phyloP scores from a whole-genome alignment of 1,140 invertebrate genomes.

The Anadara kagoshimensis region DNA sequence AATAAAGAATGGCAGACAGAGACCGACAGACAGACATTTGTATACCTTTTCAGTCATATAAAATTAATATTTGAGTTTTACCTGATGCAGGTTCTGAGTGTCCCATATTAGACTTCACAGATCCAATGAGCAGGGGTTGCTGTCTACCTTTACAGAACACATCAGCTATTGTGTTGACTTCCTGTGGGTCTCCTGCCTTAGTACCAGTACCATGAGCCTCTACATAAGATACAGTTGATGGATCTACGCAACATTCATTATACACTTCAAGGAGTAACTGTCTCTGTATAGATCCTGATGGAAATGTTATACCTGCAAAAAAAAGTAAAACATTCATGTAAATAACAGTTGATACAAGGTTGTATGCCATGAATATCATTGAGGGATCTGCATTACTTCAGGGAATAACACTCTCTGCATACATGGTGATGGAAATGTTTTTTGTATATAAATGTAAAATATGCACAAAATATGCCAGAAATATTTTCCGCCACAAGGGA shows the following conservation, averaged over 20 bases:
- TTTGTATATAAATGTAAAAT: no score
- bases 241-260: conserved; percentile 86
- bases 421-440: no score
- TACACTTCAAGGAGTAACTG: conserved; percentile 90
- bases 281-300: conserved; percentile 90
- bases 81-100: conserved; percentile 97
- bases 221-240: conserved; percentile 87
- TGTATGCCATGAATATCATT: no score
- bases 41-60: no score
- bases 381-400: no score
- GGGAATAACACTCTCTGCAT: no score
- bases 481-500: no score
- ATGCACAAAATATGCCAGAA: no score
- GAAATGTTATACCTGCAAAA: conserved; percentile 86
- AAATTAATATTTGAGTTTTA: conserved; percentile 67
- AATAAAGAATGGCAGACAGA: no score
- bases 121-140: conserved; percentile 90
- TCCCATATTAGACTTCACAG: conserved; percentile 98
- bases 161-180: conserved; percentile 93
- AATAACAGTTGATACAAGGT: neutral
- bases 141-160: conserved; percentile 87
- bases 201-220: conserved; percentile 98
- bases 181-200: conserved; percentile 93
- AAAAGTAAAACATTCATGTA: neutral
- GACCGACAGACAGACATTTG: no score